These are phyloP conservation scores for Mixornis gularis DNA, from an alignment of 2,113 vertebrate species.

Conservation along the genomic window DNA sequence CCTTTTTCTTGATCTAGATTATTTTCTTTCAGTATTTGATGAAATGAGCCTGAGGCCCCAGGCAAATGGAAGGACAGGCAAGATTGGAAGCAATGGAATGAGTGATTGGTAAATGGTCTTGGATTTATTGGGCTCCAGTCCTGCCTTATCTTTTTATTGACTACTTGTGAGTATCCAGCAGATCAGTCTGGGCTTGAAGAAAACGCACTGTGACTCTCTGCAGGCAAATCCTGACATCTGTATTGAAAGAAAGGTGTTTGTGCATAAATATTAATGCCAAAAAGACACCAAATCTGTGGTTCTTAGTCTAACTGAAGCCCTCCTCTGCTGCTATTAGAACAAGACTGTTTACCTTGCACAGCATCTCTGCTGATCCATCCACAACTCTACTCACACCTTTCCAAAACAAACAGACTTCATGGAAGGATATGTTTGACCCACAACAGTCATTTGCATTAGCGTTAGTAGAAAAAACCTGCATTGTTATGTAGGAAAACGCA, in stretches of 20 bases:
- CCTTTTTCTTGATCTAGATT: neutral
- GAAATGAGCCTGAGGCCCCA: neutral
- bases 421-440: neutral
- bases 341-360: neutral
- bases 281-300: neutral
- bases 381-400: neutral
- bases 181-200: neutral
- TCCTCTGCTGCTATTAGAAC: neutral
- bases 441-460: neutral
- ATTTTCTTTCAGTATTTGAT: neutral
- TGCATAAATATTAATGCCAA: neutral
- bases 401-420: neutral
- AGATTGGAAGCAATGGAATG: neutral
- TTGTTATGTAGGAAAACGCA: neutral
- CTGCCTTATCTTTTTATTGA: neutral
- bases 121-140: neutral
- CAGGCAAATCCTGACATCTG: neutral
- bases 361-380: neutral
- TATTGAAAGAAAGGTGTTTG: neutral
- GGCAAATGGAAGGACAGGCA: neutral
- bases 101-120: neutral
- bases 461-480: neutral
- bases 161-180: neutral
- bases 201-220: neutral
- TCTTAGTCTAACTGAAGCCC: neutral